Percentiles rank a stretch among this genome's conserved stretches.
Evolutionary conservation across 2,888 invertebrate species (phyloP).

Genomic region (Thera obeliscata): DNA sequence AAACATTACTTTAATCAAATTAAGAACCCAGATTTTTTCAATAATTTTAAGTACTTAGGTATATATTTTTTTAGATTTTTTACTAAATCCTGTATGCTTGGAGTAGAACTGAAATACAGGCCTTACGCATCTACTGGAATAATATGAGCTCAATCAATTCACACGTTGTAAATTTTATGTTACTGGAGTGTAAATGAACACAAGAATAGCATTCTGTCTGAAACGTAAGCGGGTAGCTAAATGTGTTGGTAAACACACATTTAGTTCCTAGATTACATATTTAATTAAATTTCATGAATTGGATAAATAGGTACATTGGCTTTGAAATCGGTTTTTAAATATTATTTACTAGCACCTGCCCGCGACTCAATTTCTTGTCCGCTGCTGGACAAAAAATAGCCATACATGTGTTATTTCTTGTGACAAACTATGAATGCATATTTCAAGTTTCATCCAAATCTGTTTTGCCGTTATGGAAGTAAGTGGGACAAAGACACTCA

Average conservation of each 20-base stretch:
- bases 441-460: no score
- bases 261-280: slow-evolving; percentile 2
- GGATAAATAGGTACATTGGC: background rate
- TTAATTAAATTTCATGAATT: background rate
- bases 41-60: no score
- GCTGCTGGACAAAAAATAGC: no score
- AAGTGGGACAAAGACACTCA: no score
- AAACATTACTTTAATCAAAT: no score
- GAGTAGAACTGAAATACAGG: background rate
- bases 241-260: background rate
- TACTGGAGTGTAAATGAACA: slow-evolving; percentile 16
- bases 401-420: no score
- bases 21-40: no score
- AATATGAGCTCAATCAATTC: slow-evolving; percentile 45
- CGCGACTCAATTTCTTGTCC: no score
- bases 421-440: no score
- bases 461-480: no score
- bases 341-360: background rate
- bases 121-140: slow-evolving; percentile 3
- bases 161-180: slow-evolving; percentile 36
- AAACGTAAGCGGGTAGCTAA: slow-evolving; percentile 2
- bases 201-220: slow-evolving; percentile 10
- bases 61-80: no score
- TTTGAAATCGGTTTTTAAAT: background rate
- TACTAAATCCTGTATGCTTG: no score